phyloP scores from a whole-genome alignment of 2,113 vertebrate species.

The Periophthalmodon schlosseri region DNA sequence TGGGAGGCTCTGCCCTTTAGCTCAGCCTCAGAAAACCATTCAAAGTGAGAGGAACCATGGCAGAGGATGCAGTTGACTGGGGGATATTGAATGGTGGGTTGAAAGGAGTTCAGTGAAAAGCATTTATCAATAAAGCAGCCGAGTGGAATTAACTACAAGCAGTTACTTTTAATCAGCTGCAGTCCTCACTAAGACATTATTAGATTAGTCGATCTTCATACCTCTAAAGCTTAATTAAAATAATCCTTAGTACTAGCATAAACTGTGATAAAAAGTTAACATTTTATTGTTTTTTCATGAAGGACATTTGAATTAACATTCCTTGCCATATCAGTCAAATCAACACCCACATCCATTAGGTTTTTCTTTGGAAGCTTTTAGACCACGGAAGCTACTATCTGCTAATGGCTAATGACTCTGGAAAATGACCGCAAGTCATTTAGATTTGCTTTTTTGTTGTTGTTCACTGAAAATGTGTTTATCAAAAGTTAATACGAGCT shows the following conservation, averaged over 20 bases:
- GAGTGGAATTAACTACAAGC: neutral
- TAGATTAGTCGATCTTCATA: no score
- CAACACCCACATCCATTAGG: neutral
- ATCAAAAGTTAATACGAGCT: neutral
- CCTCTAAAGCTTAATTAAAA: neutral
- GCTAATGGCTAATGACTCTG: slow-evolving; percentile 1
- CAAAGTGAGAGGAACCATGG: neutral
- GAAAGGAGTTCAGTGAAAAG: neutral
- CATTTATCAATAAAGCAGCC: neutral
- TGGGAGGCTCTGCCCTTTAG: slow-evolving; percentile 45
- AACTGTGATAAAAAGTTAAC: neutral
- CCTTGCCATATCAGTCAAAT: neutral
- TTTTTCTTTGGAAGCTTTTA: slow-evolving; percentile 1
- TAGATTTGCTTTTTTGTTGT: neutral
- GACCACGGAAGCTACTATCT: neutral
- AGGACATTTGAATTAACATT: neutral
- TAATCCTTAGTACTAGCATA: neutral
- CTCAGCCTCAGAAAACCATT: slow-evolving; percentile 12
- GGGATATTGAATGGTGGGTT: slow-evolving; percentile 1
- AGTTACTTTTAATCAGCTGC: neutral
- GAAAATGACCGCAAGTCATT: neutral
- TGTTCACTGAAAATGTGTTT: neutral
- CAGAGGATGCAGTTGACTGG: neutral
- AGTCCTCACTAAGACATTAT: no score
- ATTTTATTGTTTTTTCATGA: neutral